Base-by-base conservation (phyloP, 2,113 vertebrate genomes). In the Ciconia boyciana region DNA sequence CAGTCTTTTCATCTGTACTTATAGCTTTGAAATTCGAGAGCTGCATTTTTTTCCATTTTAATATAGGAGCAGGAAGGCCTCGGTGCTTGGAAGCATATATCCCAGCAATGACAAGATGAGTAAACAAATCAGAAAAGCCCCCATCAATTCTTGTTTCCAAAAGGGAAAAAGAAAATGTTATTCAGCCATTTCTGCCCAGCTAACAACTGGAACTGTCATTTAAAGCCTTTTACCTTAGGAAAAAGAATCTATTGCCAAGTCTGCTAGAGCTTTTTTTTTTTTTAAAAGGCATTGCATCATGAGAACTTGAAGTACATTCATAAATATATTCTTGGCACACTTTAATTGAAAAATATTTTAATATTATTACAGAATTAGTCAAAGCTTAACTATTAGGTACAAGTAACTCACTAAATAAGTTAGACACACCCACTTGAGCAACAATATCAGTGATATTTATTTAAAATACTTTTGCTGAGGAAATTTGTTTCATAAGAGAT, bases 381-480 rank as follows among this genome's bases (percentile, higher is more conserved):
- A 81, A 94, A 89, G 58, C 46, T 82, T 87, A 89, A 57, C 61
- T 69, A 72, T 31, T 57, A 92, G 36, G 49, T 94, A 92, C 91
- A 92, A 79, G 69, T 71, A 92, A 89, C 65, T 89, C 64, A 52
- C 75, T 68, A 90, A 94, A 83, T 75, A 94, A 95, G 69, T 94
- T 98, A 97, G 83, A 97, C 97, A 98, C 96, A 97, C 61, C 66
- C 95, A 95, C 92, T 90, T 76, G 92, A 97, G 84, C 95, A 98
- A 96, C 83, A 96, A 70, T 95, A 98, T 96, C 87, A 96, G 97
- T 95, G 94, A 95, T 94, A 97, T 98, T 98, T 98, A 98, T 98
- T 98, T 98, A 98, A 98, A 98, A 97, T 97, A 97, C 29, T 97
- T 97, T 91, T 96, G 90, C 92, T 77, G 82, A 92, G 94, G 97